Base-by-base conservation (phyloP, 2,888 invertebrate species). In the Microctonus aethiopoides region DNA sequence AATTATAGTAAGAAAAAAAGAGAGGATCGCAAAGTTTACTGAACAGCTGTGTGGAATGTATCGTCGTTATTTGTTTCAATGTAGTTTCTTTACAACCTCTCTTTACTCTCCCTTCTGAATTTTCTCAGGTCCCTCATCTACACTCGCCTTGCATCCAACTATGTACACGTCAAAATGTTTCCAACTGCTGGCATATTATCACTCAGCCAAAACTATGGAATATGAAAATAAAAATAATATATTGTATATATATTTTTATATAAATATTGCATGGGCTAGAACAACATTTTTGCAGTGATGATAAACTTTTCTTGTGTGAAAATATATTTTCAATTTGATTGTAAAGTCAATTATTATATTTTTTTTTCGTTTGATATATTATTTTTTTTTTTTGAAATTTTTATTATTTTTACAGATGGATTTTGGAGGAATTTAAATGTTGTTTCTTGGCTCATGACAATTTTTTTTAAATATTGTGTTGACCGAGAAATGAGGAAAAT, bases 1-100 rank as follows among this genome's bases (percentile, higher is more conserved):
- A 26, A 54, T 6, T 22, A 29, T 29, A 29, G 29, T 7, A 73
- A 76, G 76, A 77, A 29, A 16, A 32, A 22, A 54, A 61, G 41
- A 29, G 61, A 41, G 29, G 57, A 72, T 57, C 22, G 68, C 67
- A 70, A 81, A 81, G 80, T 82, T 81, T 72, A 75, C 72, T 52
- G 75, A 82, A 78, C 81, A 81, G 79, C 81, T 83, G 83, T 72
- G 74, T 76, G 71, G 73, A 81, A 83, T 82, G 79, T 82, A 83
- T 83, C 77, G 80, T 76, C 75, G 78, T 81, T 82, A 79, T 80
- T 81, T 81, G 83, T 80, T 79, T 68, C 71, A 54, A 66, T 68
- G 72, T 67, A 72, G 74, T 72, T 75, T 64, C 73, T 72, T 75
- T 72, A 72, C 66, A 64, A n/a, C 52, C 68, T 68, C 71, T 51